Evolutionary conservation across 92 coral and sea anemone species (phyloP), one percentile per base, ranked within the genome.

Genomic region (Paragorgia papillata): DNA sequence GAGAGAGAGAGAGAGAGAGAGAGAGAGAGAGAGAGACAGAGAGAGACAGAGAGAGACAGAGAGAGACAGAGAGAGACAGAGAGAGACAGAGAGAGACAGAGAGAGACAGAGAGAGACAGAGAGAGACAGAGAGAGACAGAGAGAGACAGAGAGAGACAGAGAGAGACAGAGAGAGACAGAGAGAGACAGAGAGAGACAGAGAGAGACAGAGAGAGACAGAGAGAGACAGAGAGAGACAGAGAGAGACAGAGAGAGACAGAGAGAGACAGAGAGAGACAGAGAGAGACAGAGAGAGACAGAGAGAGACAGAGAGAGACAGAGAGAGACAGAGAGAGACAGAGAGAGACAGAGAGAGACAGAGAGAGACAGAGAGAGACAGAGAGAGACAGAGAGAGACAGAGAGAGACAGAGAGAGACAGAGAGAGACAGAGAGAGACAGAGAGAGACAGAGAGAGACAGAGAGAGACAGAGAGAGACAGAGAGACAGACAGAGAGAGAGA

Each of bases 401-500:
- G 61, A 55, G 15, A 55, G 25, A 26, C 5, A 26, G 29, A 26
- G 43, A 37, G 43, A 37, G 10, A 37, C 43, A 37, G 43, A 37
- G 43, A 37, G 64, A 22, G 12, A 57, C 0, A 31, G 32, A 33
- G 27, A 51, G 31, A 33, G 67, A 40, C 61, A 85, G 74, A 59
- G 69, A 21, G 13, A 43, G 82, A 18, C 46, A 48, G 7, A 49
- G 60, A 43, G 86, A 28, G 31, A 43, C 32, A 55, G 15, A 55
- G 61, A 4, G 29, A 26, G 29, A 26, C 5, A 26, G 29, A 20
- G 15, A 55, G 61, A 55, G 15, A 26, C 5, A 26, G 29, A 1
- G 73, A 85, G 22, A 90, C 77, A 43, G 86, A 88, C 9, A 89
- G 84, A 44, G 96, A 91, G 22, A 87, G 89, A 73, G 87, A 84